Conservation (phyloP, 2,797 vertebrate genomes). For the Leucoraja ocellata region DNA sequence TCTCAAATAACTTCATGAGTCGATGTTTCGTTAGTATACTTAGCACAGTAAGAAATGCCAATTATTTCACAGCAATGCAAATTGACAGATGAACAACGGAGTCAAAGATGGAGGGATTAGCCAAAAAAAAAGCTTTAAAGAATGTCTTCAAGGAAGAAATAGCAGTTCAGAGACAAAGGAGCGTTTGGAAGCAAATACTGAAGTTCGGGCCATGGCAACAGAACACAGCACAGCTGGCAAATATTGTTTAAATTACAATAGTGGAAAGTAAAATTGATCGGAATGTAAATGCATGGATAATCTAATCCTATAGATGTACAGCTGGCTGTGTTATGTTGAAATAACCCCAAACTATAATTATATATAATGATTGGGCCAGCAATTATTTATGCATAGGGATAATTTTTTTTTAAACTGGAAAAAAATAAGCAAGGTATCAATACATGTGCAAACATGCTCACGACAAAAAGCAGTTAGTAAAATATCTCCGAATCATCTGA, state of each 20-base stretch:
- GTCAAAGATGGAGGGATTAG: not conserved
- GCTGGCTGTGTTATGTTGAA: not conserved
- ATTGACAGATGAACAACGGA: too few relatives aligned
- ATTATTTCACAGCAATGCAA: too few relatives aligned
- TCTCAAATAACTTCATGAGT: too few relatives aligned
- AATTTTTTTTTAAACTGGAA: not conserved
- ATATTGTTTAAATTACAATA: not conserved
- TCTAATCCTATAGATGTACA: not conserved
- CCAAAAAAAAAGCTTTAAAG: too few relatives aligned
- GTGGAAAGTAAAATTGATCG: not conserved
- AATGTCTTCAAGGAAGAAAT: too few relatives aligned
- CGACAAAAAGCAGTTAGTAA: not conserved
- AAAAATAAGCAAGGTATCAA: not conserved
- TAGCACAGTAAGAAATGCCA: too few relatives aligned
- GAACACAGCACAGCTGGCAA: too few relatives aligned
- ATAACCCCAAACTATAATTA: not conserved
- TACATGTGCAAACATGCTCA: not conserved
- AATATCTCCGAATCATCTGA: not conserved
- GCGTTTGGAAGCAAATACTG: too few relatives aligned
- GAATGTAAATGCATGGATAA: not conserved
- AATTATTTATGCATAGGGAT: not conserved
- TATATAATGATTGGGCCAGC: not conserved
- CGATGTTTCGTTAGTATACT: too few relatives aligned
- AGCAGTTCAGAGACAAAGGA: too few relatives aligned
- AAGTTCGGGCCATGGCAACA: too few relatives aligned